phyloP scores from a whole-genome alignment of 2,797 vertebrate species.

The Pipistrellus nathusii region DNA sequence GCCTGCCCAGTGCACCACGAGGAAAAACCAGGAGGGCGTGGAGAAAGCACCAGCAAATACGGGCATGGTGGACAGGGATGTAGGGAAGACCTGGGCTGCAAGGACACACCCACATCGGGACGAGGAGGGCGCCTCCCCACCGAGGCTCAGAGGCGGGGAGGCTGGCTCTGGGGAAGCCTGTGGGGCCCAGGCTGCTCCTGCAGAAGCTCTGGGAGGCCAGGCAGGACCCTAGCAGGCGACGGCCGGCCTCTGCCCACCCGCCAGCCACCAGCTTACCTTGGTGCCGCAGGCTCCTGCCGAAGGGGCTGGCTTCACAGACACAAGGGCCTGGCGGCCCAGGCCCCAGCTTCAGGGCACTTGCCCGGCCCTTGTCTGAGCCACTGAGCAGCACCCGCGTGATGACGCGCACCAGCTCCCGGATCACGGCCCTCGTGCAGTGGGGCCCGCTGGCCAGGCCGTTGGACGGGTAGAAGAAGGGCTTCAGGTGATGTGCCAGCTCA shows the following conservation, averaged over 20 bases:
- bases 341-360: constrained; percentile 86
- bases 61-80: rapidly evolving
- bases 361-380: constrained; percentile 88
- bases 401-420: constrained; percentile 95
- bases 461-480: constrained; percentile 94
- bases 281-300: constrained; percentile 90
- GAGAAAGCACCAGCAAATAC: not conserved
- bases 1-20: not conserved
- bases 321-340: constrained; percentile 88
- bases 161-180: not conserved
- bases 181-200: not conserved
- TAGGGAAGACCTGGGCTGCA: not conserved
- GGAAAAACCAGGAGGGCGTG: rapidly evolving
- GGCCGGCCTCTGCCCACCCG: not conserved
- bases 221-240: not conserved
- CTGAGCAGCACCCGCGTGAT: constrained; percentile 93
- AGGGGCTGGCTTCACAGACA: constrained; percentile 95
- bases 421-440: constrained; percentile 90
- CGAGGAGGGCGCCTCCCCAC: too few species aligned
- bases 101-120: not conserved
- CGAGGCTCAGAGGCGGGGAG: not conserved
- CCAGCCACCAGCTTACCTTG: constrained; percentile 88
- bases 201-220: not conserved
- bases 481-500: constrained; percentile 93
- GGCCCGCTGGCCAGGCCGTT: constrained; percentile 91